Evolutionary conservation across 2,888 invertebrate genomes (phyloP).

Genomic region (Tortricodes alternella): DNA sequence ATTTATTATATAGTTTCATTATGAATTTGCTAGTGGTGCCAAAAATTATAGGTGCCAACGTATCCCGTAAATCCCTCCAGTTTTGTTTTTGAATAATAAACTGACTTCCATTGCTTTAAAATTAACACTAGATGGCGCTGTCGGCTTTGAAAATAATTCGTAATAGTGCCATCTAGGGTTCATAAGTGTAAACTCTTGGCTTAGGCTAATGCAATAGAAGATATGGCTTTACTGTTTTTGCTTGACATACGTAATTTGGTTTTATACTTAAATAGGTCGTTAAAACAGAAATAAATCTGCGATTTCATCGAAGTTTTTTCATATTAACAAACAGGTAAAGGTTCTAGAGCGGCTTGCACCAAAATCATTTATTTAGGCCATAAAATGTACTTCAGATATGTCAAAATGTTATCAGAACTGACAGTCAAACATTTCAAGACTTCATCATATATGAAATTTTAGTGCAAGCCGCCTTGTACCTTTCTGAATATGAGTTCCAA

Average conservation of each 20-base stretch:
- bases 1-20: conserved; percentile 45
- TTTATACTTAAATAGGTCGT: conserved; percentile 1
- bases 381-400: too few species aligned
- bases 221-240: conserved; percentile 12
- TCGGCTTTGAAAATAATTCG: background rate
- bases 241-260: conserved; percentile 17
- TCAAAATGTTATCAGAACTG: too few species aligned
- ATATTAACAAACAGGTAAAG: too few species aligned
- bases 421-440: too few species aligned
- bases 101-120: conserved; percentile 33
- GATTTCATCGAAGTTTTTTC: conserved; percentile 25
- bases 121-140: conserved; percentile 10
- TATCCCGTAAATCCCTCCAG: conserved; percentile 37
- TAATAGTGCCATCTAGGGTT: background rate
- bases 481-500: too few species aligned
- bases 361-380: too few species aligned
- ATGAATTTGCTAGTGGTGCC: conserved; percentile 66
- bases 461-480: too few species aligned
- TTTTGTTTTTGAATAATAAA: conserved; percentile 19
- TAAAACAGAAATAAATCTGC: conserved; percentile 1
- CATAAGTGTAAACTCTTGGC: background rate
- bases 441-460: too few species aligned
- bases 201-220: conserved; percentile 25
- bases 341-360: too few species aligned
- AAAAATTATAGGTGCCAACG: conserved; percentile 73